Conservation (phyloP, 2,888 invertebrate species). For the Eumacrocentrus americanus region DNA sequence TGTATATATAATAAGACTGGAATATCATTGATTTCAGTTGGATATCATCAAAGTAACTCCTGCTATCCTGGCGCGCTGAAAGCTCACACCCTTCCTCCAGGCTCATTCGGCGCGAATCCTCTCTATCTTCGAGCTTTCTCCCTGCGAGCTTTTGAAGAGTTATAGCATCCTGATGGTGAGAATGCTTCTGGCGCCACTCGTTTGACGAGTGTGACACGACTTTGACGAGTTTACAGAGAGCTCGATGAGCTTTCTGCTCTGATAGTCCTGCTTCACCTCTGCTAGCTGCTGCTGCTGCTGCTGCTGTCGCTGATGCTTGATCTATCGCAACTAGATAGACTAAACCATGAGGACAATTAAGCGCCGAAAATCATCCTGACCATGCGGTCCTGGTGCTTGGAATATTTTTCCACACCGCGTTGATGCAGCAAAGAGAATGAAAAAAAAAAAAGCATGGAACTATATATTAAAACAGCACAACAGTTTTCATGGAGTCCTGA, state of each 20-base stretch:
- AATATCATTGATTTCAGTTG: no score
- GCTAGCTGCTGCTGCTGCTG: no score
- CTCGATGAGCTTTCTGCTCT: neutral
- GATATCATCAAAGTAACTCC: no score
- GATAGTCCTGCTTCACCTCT: neutral
- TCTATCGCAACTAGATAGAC: neutral
- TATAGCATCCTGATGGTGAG: conserved; percentile 52
- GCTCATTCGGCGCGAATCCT: conserved; percentile 16
- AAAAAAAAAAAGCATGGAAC: conserved; percentile 12
- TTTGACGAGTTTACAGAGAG: conserved; percentile 37
- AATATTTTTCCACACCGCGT: conserved; percentile 39
- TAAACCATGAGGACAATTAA: neutral
- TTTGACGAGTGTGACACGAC: conserved; percentile 50
- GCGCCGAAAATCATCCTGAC: conserved; percentile 27
- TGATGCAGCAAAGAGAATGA: neutral
- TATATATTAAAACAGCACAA: conserved; percentile 24
- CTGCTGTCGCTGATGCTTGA: neutral
- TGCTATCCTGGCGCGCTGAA: conserved; percentile 42
- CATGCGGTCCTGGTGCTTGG: conserved; percentile 45
- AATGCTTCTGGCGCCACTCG: conserved; percentile 57
- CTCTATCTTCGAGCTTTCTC: neutral
- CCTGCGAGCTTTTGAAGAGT: conserved; percentile 35
- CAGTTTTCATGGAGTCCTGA: conserved; percentile 40
- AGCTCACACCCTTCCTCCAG: conserved; percentile 20
- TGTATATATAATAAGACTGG: no score